Conservation (phyloP, 2,888 invertebrate genomes). For the Eupithecia tripunctaria region DNA sequence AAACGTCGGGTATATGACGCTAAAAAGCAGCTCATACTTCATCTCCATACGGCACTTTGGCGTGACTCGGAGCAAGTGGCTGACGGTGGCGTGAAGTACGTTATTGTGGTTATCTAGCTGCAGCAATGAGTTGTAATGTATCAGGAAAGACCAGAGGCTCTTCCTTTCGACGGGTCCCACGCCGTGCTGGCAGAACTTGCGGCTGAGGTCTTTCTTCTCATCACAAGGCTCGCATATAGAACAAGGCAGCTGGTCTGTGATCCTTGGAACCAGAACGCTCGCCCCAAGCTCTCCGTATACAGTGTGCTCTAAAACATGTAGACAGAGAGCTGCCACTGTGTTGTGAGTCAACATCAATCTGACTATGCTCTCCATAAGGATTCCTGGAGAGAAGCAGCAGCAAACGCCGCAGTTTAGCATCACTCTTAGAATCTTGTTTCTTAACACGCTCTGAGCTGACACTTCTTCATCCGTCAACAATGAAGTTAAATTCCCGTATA, state of each 20-base stretch:
- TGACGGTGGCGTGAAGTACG: conserved; percentile 83
- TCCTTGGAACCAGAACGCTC: conserved; percentile 61
- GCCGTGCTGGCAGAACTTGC: conserved; percentile 64
- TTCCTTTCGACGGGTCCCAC: conserved; percentile 66
- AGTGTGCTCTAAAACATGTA: conserved; percentile 83
- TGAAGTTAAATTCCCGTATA: conserved; percentile 82
- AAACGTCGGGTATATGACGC: conserved; percentile 86
- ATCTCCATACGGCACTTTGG: conserved; percentile 82
- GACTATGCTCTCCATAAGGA: conserved; percentile 78
- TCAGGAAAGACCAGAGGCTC: conserved; percentile 83
- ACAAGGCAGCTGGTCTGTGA: conserved; percentile 75
- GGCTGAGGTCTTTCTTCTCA: conserved; percentile 57
- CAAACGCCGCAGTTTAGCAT: conserved; percentile 85
- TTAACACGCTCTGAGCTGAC: conserved; percentile 65
- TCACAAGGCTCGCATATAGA: conserved; percentile 72
- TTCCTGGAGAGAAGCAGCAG: conserved; percentile 85
- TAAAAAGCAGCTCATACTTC: conserved; percentile 84
- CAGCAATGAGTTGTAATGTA: conserved; percentile 84
- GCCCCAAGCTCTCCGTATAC: conserved; percentile 86
- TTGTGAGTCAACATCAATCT: conserved; percentile 75
- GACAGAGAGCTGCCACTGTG: conserved; percentile 69
- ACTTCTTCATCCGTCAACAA: conserved; percentile 76
- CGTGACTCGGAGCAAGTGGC: conserved; percentile 84
- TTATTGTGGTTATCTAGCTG: conserved; percentile 79
- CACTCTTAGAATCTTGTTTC: conserved; percentile 80